phyloP scores from a whole-genome alignment of 2,888 invertebrate species.

The Oxystoma pomonae region DNA sequence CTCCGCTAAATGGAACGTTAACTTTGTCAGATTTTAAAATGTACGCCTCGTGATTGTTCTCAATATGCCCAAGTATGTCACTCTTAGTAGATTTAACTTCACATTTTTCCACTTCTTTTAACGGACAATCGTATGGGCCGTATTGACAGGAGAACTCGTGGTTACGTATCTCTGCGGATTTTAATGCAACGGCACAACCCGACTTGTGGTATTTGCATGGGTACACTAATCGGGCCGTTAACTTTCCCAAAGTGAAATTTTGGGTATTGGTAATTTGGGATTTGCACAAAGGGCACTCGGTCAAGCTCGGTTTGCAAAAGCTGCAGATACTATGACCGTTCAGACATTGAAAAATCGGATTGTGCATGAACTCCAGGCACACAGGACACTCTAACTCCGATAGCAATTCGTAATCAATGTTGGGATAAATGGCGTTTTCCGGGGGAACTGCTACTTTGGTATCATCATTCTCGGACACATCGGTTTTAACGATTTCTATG shows the following conservation, averaged over 20 bases:
- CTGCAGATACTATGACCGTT: slow-evolving; percentile 41
- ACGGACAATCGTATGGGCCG: slow-evolving; percentile 30
- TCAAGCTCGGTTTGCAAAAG: slow-evolving; percentile 22
- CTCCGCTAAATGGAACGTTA: slow-evolving; percentile 22
- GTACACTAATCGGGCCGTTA: slow-evolving; percentile 33
- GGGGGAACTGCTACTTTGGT: not conserved
- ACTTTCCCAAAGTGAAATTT: slow-evolving; percentile 38
- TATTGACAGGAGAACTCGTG: slow-evolving; percentile 30
- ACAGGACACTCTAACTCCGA: slow-evolving; percentile 40
- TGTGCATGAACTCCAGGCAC: slow-evolving; percentile 39
- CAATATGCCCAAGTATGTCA: slow-evolving; percentile 20
- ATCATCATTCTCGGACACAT: not conserved
- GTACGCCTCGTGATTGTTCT: slow-evolving; percentile 31
- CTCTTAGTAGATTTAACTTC: slow-evolving; percentile 10
- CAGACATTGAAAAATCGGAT: slow-evolving; percentile 40
- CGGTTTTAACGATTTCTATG: slow-evolving; percentile 22
- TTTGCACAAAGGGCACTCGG: slow-evolving; percentile 36
- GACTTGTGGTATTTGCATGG: slow-evolving; percentile 37
- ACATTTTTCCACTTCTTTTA: slow-evolving; percentile 23
- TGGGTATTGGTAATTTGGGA: slow-evolving; percentile 31
- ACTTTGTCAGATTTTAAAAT: slow-evolving; percentile 32
- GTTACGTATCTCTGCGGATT: slow-evolving; percentile 25
- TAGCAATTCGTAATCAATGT: slow-evolving; percentile 26
- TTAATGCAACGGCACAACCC: slow-evolving; percentile 30
- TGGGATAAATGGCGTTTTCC: slow-evolving; percentile 14